These are phyloP conservation scores for Sprattus sprattus DNA, from an alignment of 2,113 vertebrate genomes.

Conservation along the genomic window DNA sequence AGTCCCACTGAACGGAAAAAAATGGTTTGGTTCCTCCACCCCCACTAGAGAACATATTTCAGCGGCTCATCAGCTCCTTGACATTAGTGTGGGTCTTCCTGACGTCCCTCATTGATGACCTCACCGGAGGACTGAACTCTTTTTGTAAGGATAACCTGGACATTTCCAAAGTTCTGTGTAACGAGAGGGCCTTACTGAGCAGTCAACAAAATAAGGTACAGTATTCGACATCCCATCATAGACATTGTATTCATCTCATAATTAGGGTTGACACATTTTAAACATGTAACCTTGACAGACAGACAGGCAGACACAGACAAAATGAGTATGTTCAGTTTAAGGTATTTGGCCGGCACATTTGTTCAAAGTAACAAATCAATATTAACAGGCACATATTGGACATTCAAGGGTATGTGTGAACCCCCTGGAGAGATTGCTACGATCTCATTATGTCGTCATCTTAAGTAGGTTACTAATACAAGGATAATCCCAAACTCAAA, in stretches of 20 bases:
- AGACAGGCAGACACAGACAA: too few relatives aligned
- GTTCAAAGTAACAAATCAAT: neutral
- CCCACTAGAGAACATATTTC: conserved; percentile 59
- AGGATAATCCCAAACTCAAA: neutral
- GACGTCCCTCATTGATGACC: conserved; percentile 62
- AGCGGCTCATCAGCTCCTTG: conserved; percentile 56
- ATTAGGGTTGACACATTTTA: neutral
- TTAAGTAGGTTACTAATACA: neutral
- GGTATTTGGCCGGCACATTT: neutral
- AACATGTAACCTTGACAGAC: neutral
- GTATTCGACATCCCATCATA: neutral
- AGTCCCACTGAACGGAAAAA: neutral
- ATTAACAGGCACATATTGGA: neutral
- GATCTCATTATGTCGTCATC: neutral
- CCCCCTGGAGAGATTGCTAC: neutral
- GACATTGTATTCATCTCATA: neutral
- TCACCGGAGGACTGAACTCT: conserved; percentile 54
- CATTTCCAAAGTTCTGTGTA: conserved; percentile 66
- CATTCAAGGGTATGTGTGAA: neutral
- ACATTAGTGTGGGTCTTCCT: conserved; percentile 65
- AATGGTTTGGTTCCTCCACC: neutral
- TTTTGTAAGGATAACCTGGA: conserved; percentile 66
- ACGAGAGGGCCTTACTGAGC: conserved; percentile 58
- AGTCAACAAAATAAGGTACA: conserved; percentile 67
- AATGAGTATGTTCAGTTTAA: neutral